Base-by-base conservation (phyloP, 2,113 vertebrate species). In the Oxygymnocypris stewartii region DNA sequence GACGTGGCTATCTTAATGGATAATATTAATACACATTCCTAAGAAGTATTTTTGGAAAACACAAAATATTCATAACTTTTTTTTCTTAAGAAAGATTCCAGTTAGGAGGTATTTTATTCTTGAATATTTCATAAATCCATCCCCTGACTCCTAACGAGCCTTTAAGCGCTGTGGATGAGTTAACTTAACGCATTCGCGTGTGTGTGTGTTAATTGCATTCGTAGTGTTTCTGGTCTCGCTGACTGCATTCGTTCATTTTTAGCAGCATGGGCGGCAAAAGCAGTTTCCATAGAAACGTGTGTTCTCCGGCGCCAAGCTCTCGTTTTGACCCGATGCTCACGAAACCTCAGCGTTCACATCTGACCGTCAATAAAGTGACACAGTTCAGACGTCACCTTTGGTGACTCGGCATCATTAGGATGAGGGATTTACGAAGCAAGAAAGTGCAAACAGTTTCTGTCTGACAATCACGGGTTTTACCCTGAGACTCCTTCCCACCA, bases 271-370 rank as follows among this genome's bases (percentile, higher is more conserved):
- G 82, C 76, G 42, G 63, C 84, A 82, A 86, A 79, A 88, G 86
- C 47, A 4, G 91, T 93, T 90, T 85, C 91, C 88, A 93, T 91
- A 92, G 92, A 89, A 93, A 93, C 91, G 79, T 86, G 10, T 75
- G 59, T 74, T 87, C 86, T 87, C 89, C 69, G 3, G 79, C 73
- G 79, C 84, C 86, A 84, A 89, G 82, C 73, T 79, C 47, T 79
- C 0, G 8, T 57, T 65, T 54, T 71, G 25, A 51, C 42, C 44
- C 37, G 65, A 71, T 11, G 69, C 12, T 77, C 49, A 23, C 1
- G 4, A 9, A 20, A 51, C 76, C 18, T 54, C 76, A 20, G 28
- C 12, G 6, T 44, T 25, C 73, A 14, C 73, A 44, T 14, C 73
- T 2, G 12, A 75, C 35, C 23, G 6, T 47, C 42, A 47, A 25